A percentile compares a stretch with the other conserved stretches of the same genome.
Conservation (phyloP, 2,888 invertebrate species). For the Amphipoea oculea region DNA sequence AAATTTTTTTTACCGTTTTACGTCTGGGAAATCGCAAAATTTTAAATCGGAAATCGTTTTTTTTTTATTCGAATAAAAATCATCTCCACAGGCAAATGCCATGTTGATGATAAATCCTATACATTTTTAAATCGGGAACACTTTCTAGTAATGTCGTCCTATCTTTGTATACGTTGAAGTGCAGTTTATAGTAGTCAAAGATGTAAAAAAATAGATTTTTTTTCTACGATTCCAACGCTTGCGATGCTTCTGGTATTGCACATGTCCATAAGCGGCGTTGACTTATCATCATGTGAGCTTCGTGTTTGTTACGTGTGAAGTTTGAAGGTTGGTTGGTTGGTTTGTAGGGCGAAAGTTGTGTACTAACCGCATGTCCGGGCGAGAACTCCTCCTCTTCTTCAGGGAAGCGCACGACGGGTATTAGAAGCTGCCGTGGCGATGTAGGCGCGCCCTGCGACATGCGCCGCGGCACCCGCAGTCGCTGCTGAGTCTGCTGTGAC, state of each 20-base stretch:
- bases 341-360: neutral
- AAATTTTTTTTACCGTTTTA: no score
- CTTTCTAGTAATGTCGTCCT: no score
- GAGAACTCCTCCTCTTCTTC: slow-evolving; percentile 80
- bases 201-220: no score
- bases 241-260: neutral
- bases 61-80: no score
- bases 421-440: slow-evolving; percentile 69
- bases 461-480: slow-evolving; percentile 69
- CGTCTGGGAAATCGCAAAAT: no score
- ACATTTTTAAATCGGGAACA: neutral
- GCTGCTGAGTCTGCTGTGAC: slow-evolving; percentile 48
- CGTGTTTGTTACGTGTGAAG: neutral
- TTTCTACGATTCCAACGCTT: neutral
- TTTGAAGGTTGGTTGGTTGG: neutral
- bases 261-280: neutral
- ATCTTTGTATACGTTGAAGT: no score
- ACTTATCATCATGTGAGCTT: neutral
- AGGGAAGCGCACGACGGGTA: slow-evolving; percentile 59
- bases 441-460: slow-evolving; percentile 71
- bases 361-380: slow-evolving; percentile 71
- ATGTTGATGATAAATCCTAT: neutral
- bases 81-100: neutral
- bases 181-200: no score
- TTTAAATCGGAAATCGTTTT: no score